Evolutionary conservation across 1,140 invertebrate species (phyloP).

Genomic region (Philopotamus ludificatus): DNA sequence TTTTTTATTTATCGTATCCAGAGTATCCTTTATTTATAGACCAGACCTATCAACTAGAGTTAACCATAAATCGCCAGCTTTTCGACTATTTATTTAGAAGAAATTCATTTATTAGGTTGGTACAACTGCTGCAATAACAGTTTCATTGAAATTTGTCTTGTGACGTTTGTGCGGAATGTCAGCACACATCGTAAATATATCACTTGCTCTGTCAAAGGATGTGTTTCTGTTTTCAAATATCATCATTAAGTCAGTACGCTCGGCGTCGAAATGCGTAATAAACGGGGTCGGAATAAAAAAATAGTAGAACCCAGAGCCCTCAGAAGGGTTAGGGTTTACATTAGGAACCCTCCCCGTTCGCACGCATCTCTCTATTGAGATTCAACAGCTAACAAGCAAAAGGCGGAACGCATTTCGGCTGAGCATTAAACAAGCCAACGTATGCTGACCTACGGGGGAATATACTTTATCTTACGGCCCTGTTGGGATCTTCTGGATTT

Average conservation of each 20-base stretch:
- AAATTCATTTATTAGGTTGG: too few relatives aligned
- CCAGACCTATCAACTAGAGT: too few relatives aligned
- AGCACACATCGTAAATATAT: too few relatives aligned
- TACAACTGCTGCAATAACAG: too few relatives aligned
- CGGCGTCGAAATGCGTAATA: constrained; percentile 15
- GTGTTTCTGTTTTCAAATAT: constrained; percentile 9
- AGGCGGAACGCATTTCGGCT: constrained; percentile 35
- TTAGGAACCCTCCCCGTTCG: constrained; percentile 9
- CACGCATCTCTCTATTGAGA: constrained; percentile 32
- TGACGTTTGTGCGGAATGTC: too few relatives aligned
- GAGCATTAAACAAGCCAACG: constrained; percentile 22
- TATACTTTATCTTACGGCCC: constrained; percentile 8
- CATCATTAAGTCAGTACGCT: background rate
- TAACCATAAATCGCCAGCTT: too few relatives aligned
- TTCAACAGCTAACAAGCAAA: constrained; percentile 37
- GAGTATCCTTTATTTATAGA: too few relatives aligned
- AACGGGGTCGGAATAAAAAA: constrained; percentile 14
- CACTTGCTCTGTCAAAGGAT: too few relatives aligned
- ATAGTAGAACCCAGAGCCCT: background rate
- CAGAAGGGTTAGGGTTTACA: constrained; percentile 4
- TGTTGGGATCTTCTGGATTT: constrained; percentile 5
- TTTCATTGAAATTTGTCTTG: too few relatives aligned
- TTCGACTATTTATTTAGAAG: too few relatives aligned
- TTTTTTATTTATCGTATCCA: too few relatives aligned
- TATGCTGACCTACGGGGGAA: constrained; percentile 27